These are phyloP conservation scores for Melanotaenia pygmaea DNA, from an alignment of 2,797 vertebrate species.

Conservation along the genomic window DNA sequence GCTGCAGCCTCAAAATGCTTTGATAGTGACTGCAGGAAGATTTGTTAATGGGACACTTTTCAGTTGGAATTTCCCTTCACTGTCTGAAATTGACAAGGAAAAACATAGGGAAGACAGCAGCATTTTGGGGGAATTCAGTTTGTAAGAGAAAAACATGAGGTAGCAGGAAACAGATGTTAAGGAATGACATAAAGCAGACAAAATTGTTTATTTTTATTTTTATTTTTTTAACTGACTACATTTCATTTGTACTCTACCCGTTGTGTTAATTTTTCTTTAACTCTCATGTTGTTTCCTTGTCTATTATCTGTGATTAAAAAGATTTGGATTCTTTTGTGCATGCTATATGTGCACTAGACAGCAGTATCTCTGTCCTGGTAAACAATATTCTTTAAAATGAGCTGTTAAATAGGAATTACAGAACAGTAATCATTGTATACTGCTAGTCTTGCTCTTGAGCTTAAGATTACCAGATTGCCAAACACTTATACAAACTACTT, in stretches of 20 bases:
- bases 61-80: background rate
- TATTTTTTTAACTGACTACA: background rate
- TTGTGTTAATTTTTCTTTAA: background rate
- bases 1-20: background rate
- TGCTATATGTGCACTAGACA: background rate
- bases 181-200: no score
- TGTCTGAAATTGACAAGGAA: background rate
- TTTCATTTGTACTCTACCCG: no score
- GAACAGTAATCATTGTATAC: background rate
- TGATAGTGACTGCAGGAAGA: background rate
- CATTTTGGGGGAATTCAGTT: background rate
- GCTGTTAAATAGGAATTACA: background rate
- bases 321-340: background rate
- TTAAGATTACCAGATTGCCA: background rate
- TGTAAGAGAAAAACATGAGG: background rate
- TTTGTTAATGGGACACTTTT: background rate
- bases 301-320: background rate
- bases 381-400: background rate
- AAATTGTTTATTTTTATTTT: no score
- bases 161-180: no score
- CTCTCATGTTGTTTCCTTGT: background rate
- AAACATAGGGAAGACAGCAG: background rate
- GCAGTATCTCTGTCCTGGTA: background rate
- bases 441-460: conserved; percentile 12
- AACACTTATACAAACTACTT: conserved; percentile 1